Percentiles rank a stretch among this genome's conserved stretches.
Conservation (phyloP, 2,113 vertebrate genomes). For the Hemiscyllium ocellatum region DNA sequence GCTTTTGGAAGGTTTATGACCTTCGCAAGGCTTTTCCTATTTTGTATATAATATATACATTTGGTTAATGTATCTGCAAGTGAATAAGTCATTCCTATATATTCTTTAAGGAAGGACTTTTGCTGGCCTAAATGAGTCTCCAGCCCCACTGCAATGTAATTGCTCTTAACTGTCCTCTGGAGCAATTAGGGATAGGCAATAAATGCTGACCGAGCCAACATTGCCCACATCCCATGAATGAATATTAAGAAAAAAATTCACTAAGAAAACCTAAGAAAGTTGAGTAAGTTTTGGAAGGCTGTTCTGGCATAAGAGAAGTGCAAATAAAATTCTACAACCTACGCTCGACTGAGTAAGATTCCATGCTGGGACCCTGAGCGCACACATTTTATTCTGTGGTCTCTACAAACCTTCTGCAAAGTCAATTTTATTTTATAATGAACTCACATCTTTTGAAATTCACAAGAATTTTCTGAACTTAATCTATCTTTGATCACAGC, state of each 20-base stretch:
- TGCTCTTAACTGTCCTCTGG: too few species aligned
- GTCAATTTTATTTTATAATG: not conserved
- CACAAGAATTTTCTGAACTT: not conserved
- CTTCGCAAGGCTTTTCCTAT: not conserved
- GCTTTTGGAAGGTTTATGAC: not conserved
- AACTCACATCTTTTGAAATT: not conserved
- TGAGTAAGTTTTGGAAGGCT: not conserved
- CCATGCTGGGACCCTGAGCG: not conserved
- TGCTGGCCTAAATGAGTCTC: too few species aligned
- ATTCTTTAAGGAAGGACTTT: too few species aligned
- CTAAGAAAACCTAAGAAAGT: not conserved
- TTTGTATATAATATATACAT: not conserved
- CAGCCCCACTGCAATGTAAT: too few species aligned
- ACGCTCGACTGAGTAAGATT: not conserved
- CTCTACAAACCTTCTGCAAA: not conserved
- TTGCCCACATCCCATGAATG: too few species aligned
- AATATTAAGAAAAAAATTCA: not conserved
- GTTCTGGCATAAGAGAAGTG: not conserved
- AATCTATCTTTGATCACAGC: constrained; percentile 22
- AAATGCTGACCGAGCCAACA: too few species aligned
- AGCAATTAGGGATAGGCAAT: too few species aligned
- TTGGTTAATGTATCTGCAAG: not conserved
- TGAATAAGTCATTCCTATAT: too few species aligned
- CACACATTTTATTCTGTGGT: not conserved
- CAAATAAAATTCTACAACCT: not conserved